Evolutionary conservation across 1,140 invertebrate genomes (phyloP), one percentile per base, ranked within the genome.

Genomic region (Camponotus floridanus): DNA sequence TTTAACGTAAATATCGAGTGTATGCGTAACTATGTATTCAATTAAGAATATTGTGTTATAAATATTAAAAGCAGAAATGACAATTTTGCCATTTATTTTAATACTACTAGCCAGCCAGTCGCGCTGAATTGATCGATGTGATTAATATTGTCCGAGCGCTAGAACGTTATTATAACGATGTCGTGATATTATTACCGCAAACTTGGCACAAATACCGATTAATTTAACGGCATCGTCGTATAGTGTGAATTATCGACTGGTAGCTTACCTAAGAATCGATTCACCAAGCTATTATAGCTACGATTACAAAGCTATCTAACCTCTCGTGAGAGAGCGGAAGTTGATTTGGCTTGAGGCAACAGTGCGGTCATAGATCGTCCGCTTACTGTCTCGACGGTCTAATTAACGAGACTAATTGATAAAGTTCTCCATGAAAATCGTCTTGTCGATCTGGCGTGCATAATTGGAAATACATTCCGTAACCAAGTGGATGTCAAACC

Each of bases 361-460:
- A 85, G 48, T 64, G 86, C 68, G 79, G 74, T 76, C 74, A 62
- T 85, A 87, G 76, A 68, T 89, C 85, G 86, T 87, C 80, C 76
- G 67, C 85, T 71, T 45, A 57, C 85, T 73, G 67, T 85, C 80
- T 80, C 80, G 88, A 78, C 71, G 65, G 86, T 85, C 88, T 90
- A 90, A 90, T 90, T 90, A 90, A 87, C 88, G 76, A 62, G 80
- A 85, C 86, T 90, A 90, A 90, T 90, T 90, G 89, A 87, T 81
- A 87, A 90, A 90, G 89, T 90, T 89, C 86, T 39, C 64, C 87
- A 74, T 74, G 74, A 89, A 45, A 62, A 65, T 79, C 73, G 85
- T 89, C 87, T 86, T 83, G 64, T 67, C 88, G 62, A 55, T 67
- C 87, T 62, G 67, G 45, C 42, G 71, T 31, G 33, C 61, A 85